Conservation (phyloP, 2,888 invertebrate species). For the Troides aeacus region DNA sequence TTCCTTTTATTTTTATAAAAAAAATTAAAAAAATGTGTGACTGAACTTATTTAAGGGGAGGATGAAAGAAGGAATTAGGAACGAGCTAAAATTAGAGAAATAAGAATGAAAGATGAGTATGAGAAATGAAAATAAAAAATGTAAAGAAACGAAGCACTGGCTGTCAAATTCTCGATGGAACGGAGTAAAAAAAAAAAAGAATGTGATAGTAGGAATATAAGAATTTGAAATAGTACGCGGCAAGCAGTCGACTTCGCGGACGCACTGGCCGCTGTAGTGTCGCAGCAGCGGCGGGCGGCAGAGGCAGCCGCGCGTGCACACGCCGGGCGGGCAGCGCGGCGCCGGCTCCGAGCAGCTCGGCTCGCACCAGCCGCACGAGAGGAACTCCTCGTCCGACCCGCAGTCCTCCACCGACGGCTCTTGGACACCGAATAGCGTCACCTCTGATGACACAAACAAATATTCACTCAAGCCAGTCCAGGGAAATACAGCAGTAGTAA, state of each 20-base stretch:
- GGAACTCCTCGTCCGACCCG: conserved; percentile 55
- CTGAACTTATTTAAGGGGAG: no score
- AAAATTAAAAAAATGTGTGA: no score
- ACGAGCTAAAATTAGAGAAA: no score
- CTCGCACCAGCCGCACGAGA: conserved; percentile 66
- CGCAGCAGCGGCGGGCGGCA: conserved; percentile 60
- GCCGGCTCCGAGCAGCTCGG: conserved; percentile 56
- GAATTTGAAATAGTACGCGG: conserved; percentile 43
- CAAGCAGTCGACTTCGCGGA: conserved; percentile 47
- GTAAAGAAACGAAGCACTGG: no score
- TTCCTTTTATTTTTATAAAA: no score
- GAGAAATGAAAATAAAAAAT: no score
- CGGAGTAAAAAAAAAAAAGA: background rate
- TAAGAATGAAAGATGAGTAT: no score
- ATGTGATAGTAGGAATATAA: background rate
- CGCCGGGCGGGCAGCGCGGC: conserved; percentile 43
- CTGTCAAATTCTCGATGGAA: no score
- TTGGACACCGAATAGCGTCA: conserved; percentile 35
- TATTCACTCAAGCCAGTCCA: no score
- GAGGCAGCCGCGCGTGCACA: conserved; percentile 59
- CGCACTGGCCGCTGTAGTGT: conserved; percentile 58
- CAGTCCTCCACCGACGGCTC: conserved; percentile 59
- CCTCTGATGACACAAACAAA: conserved; percentile 31
- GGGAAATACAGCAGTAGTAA: no score
- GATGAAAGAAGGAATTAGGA: no score